Conservation (phyloP, 2,797 vertebrate genomes). For the Enteromius afrohamiltoni region DNA sequence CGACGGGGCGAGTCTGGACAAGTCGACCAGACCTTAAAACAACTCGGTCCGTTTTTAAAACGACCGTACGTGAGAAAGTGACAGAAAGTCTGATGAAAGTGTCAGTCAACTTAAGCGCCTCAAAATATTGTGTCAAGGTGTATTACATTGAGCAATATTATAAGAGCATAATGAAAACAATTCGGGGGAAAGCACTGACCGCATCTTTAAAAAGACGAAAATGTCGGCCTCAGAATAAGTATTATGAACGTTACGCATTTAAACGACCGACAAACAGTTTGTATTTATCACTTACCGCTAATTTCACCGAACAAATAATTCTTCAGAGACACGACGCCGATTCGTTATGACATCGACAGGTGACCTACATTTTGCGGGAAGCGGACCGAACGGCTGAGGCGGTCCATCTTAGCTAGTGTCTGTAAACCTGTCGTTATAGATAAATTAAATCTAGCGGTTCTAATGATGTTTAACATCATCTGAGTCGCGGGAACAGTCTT, state of each 20-base stretch:
- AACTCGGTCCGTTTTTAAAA: slow-evolving; percentile 31
- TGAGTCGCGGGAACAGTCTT: slow-evolving; percentile 90
- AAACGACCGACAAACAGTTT: not conserved
- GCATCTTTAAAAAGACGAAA: not conserved
- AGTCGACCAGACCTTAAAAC: slow-evolving; percentile 61
- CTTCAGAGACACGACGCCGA: not conserved
- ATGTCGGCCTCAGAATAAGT: not conserved
- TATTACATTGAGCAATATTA: not conserved
- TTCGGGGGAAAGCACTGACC: not conserved
- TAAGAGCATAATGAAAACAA: not conserved
- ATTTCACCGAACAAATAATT: not conserved
- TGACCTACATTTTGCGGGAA: no score
- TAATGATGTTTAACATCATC: slow-evolving; percentile 75
- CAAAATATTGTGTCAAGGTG: not conserved
- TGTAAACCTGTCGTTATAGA: not conserved
- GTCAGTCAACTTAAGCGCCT: not conserved
- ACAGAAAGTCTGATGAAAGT: not conserved
- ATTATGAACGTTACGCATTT: no score
- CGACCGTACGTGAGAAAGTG: not conserved
- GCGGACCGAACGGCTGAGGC: not conserved
- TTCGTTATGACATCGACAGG: not conserved
- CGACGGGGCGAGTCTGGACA: slow-evolving; percentile 67
- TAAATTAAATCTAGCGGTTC: slow-evolving; percentile 8
- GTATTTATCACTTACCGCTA: not conserved
- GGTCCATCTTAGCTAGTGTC: not conserved